phyloP scores from a whole-genome alignment of 1,140 invertebrate genomes.

The Lysiphlebus fabarum region DNA sequence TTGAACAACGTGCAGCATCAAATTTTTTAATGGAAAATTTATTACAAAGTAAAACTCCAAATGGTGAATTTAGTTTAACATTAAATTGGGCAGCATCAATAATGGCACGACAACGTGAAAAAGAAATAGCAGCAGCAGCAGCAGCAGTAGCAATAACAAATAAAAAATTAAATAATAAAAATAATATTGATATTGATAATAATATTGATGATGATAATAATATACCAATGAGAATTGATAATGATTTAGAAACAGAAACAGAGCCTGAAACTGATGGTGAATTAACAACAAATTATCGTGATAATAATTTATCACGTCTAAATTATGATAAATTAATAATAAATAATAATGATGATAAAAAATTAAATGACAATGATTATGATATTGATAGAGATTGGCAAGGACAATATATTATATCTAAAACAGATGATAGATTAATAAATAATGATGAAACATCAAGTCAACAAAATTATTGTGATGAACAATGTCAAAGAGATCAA shows the following conservation, averaged over 20 bases:
- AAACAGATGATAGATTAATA: slow-evolving; percentile 36
- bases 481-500: slow-evolving; percentile 35
- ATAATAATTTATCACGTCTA: neutral
- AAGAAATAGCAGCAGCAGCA: slow-evolving; percentile 40
- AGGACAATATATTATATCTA: slow-evolving; percentile 3
- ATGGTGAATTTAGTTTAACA: slow-evolving; percentile 47
- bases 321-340: no score
- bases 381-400: slow-evolving; percentile 14
- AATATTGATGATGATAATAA: slow-evolving; percentile 15
- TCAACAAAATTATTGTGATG: slow-evolving; percentile 38
- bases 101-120: slow-evolving; percentile 45
- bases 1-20: slow-evolving; percentile 51
- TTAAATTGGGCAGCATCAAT: slow-evolving; percentile 50
- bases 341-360: slow-evolving; percentile 9
- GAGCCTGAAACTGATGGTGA: slow-evolving; percentile 21
- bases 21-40: slow-evolving; percentile 59
- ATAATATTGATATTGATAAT: neutral
- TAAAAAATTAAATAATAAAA: slow-evolving; percentile 10
- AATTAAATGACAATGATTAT: neutral
- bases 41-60: slow-evolving; percentile 50
- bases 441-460: slow-evolving; percentile 44
- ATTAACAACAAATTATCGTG: slow-evolving; percentile 4
- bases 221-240: slow-evolving; percentile 6
- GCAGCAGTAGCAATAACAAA: slow-evolving; percentile 24
- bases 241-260: slow-evolving; percentile 20